Evolutionary conservation across 2,797 vertebrate species (phyloP), one percentile per base, ranked within the genome.

Genomic region (Podarcis siculus): DNA sequence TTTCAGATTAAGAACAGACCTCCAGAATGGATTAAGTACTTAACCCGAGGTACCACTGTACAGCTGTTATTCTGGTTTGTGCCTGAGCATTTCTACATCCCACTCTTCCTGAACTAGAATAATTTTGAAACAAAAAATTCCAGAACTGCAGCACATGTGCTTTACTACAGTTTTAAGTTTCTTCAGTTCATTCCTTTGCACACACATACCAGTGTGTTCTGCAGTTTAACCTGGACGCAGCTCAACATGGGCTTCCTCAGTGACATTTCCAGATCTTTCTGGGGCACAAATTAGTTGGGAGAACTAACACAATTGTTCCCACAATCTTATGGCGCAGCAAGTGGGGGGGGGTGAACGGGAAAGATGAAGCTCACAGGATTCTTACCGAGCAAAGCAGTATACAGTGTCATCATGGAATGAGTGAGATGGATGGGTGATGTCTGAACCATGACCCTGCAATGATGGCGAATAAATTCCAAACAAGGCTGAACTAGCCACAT

Each of bases 401-500:
- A 99, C 13, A 99, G 96, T 69, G 96, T 98, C 97, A 98, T 99
- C 92, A 99, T 96, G 86, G 97, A 97, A 64, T 96, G 95, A 92
- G 96, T 95, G 89, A 99, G 97, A 91, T 99, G 98, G 90, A 97
- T 97, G 42, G 97, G 94, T 85, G 98, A 99, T 0, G 98, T 98
- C 87, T 97, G 97, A 35, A 99, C 95, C 69, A 98, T 78, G 90
- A 97, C 97, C 91, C 95, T 98, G 95, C 98, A 98, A 1, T 97
- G 93, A 39, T 92, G 93, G 30, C 96, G 93, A 94, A 98, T 91
- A 86, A 99, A 99, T 35, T 99, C 97, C 94, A 99, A 96, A 91
- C 97, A 98, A 10, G 98, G 98, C 87, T 98, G 97, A 66, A 99
- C 92, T 1, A 99, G 96, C 98, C 98, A 98, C 94, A 97, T 95